These are phyloP conservation scores for Caenorhabditis japonica DNA, from an alignment of 2,888 invertebrate species.

Conservation along the genomic window DNA sequence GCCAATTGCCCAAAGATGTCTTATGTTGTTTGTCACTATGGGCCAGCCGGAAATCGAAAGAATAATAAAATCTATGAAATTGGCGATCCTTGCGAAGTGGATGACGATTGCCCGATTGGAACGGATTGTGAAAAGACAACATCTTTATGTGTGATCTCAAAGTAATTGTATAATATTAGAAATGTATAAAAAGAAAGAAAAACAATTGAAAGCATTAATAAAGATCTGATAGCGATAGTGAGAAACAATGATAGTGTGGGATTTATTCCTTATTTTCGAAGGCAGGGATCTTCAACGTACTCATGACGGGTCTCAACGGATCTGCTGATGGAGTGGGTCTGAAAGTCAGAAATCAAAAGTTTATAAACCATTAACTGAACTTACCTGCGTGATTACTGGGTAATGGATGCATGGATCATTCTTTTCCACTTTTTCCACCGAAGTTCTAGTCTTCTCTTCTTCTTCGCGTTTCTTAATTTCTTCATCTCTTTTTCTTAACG, in stretches of 20 bases:
- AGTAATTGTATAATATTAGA: conserved; percentile 21
- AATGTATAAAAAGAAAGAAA: conserved; percentile 5
- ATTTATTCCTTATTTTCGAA: conserved; percentile 17
- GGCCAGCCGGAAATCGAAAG: conserved; percentile 61
- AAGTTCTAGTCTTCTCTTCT: conserved; percentile 27
- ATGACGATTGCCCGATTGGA: conserved; percentile 58
- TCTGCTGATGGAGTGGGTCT: conserved; percentile 35
- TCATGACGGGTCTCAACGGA: conserved; percentile 37
- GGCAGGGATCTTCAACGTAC: conserved; percentile 51
- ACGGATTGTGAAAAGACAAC: conserved; percentile 51
- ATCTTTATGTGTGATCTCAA: conserved; percentile 49
- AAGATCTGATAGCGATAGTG: conserved; percentile 31
- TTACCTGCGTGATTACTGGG: conserved; percentile 41
- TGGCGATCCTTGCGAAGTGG: conserved; percentile 51
- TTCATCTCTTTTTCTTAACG: conserved; percentile 37
- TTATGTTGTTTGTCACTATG: conserved; percentile 64
- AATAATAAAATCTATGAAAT: conserved; percentile 57
- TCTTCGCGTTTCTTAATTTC: conserved; percentile 40
- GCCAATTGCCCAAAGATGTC: conserved; percentile 59
- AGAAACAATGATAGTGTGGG: background rate
- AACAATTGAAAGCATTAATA: conserved; percentile 14
- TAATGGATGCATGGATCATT: conserved; percentile 39
- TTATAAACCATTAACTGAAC: no score
- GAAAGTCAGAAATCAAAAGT: background rate
- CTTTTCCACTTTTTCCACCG: conserved; percentile 28